Conservation (phyloP, 1,140 invertebrate genomes). For the Berghia stephanieae region DNA sequence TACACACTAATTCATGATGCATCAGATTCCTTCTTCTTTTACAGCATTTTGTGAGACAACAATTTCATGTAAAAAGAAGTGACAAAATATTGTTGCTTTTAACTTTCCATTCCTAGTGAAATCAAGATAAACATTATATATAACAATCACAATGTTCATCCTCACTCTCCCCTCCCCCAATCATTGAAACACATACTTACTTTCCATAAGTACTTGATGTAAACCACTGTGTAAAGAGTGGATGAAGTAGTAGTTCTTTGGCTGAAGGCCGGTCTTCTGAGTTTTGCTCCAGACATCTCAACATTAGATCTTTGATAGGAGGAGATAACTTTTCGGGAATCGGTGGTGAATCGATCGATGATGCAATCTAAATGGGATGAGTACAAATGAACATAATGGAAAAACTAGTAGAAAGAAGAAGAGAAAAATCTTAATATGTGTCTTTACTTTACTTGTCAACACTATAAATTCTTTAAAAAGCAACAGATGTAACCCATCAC, state of each 20-base stretch:
- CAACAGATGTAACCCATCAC: too few species aligned
- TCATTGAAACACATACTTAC: background rate
- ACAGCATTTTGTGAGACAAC: too few species aligned
- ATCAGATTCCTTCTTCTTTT: too few species aligned
- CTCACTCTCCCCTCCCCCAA: background rate
- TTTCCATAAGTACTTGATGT: background rate
- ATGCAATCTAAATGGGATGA: conserved; percentile 69
- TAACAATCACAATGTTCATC: too few species aligned
- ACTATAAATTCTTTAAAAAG: too few species aligned
- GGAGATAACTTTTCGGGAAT: conserved; percentile 66
- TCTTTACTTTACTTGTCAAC: too few species aligned
- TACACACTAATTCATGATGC: too few species aligned
- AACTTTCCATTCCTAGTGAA: too few species aligned
- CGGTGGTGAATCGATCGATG: conserved; percentile 64
- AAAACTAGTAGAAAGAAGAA: background rate
- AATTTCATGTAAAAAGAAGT: too few species aligned
- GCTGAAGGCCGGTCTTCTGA: conserved; percentile 65
- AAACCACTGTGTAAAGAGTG: conserved; percentile 63
- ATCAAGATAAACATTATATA: too few species aligned
- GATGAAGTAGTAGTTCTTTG: conserved; percentile 67
- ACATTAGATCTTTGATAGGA: conserved; percentile 62
- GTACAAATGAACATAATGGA: conserved; percentile 27
- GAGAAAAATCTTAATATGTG: too few species aligned
- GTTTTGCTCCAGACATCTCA: conserved; percentile 66
- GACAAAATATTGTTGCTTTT: too few species aligned